Evolutionary conservation across 2,797 vertebrate species (phyloP).

Genomic region (Notoglanidium macrostoma): DNA sequence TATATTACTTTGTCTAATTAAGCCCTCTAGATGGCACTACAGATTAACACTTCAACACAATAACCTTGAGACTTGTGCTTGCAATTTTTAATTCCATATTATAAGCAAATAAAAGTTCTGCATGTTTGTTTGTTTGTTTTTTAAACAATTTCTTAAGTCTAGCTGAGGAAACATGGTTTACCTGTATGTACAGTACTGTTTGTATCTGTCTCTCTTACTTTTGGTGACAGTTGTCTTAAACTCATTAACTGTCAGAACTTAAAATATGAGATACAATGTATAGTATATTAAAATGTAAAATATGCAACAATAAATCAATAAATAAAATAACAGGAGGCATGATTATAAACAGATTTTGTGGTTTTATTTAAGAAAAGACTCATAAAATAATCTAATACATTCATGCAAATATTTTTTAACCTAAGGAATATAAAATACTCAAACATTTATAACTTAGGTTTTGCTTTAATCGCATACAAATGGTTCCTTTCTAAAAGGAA

Average conservation of each 20-base stretch:
- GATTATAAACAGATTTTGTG: conserved; percentile 1
- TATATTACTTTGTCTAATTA: not conserved
- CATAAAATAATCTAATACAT: conserved; percentile 2
- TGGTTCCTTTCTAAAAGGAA: conserved; percentile 69
- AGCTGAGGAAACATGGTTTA: not conserved
- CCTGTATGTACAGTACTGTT: not conserved
- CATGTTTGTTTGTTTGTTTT: not conserved
- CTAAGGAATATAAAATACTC: conserved; percentile 22
- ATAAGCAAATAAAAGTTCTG: not conserved
- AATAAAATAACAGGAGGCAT: not conserved
- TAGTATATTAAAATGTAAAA: not conserved
- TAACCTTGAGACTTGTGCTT: not conserved
- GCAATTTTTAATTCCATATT: not conserved
- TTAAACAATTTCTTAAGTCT: not conserved
- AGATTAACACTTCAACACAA: not conserved
- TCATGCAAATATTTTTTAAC: conserved; percentile 6
- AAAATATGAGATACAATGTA: not conserved
- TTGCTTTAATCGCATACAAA: conserved; percentile 65
- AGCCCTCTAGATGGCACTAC: conserved; percentile 35
- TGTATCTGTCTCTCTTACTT: not conserved
- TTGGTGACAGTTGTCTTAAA: not conserved
- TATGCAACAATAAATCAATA: no score
- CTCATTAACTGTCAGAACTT: not conserved
- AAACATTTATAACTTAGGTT: conserved; percentile 54
- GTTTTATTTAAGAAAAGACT: conserved; percentile 6